Percentiles rank a stretch among this genome's conserved stretches.
These are phyloP conservation scores for Lerema accius DNA, from an alignment of 1,140 invertebrate genomes.

Conservation along the genomic window DNA sequence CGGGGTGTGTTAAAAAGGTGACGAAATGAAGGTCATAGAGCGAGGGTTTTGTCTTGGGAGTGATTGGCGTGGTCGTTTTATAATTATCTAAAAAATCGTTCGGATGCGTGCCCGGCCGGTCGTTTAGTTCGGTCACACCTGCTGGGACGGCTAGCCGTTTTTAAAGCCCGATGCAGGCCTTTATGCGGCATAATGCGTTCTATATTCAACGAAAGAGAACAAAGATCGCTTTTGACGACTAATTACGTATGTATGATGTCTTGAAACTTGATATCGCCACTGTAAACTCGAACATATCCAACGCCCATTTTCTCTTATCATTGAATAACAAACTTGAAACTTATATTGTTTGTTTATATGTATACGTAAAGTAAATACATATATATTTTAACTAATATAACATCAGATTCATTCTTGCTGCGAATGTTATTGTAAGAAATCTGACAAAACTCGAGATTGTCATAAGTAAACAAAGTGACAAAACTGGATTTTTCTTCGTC, in stretches of 20 bases:
- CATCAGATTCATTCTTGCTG: too few relatives aligned
- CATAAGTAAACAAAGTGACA: too few relatives aligned
- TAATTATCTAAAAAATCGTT: slow-evolving; percentile 68
- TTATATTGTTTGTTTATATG: slow-evolving; percentile 39
- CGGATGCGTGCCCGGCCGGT: slow-evolving; percentile 59
- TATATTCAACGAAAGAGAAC: slow-evolving; percentile 22
- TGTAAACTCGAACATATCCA: slow-evolving; percentile 35
- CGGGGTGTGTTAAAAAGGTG: slow-evolving; percentile 35
- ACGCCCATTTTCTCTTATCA: slow-evolving; percentile 45
- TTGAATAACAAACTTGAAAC: slow-evolving; percentile 38
- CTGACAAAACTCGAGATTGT: too few relatives aligned
- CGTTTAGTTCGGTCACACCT: slow-evolving; percentile 47
- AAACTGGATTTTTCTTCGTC: too few relatives aligned
- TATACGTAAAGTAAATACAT: slow-evolving; percentile 45
- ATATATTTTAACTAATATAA: too few relatives aligned
- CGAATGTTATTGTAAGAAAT: too few relatives aligned
- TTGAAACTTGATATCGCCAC: slow-evolving; percentile 59
- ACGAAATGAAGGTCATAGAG: slow-evolving; percentile 68
- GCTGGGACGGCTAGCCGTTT: slow-evolving; percentile 43
- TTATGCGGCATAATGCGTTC: slow-evolving; percentile 30
- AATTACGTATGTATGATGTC: slow-evolving; percentile 46
- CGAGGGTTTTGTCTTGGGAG: slow-evolving; percentile 51
- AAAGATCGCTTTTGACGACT: slow-evolving; percentile 42
- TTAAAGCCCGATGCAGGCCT: slow-evolving; percentile 37
- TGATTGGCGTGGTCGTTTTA: slow-evolving; percentile 73